Conservation (phyloP, 2,888 invertebrate genomes). For the Dascillus cervinus region DNA sequence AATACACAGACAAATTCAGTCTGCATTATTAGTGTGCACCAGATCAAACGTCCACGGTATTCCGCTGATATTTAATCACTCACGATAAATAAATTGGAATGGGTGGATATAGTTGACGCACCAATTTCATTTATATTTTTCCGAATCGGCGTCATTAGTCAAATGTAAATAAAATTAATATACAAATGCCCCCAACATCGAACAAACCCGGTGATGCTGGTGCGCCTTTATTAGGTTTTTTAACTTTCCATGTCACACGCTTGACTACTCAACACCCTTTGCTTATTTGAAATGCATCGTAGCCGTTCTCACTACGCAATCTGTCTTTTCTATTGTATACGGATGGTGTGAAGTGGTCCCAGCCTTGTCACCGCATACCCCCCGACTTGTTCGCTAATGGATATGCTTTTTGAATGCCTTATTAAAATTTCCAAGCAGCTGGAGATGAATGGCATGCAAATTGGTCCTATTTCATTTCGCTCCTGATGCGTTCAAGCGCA, state of each 20-base stretch:
- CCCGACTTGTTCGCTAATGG: conserved; percentile 27
- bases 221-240: conserved; percentile 14
- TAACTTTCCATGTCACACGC: conserved; percentile 15
- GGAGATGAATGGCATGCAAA: conserved; percentile 45
- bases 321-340: conserved; percentile 13
- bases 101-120: too few species aligned
- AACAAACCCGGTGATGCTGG: conserved; percentile 13
- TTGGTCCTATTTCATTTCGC: conserved; percentile 35
- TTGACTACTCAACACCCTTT: conserved; percentile 16
- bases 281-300: conserved; percentile 11
- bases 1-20: conserved; percentile 20
- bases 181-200: conserved; percentile 13
- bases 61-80: too few species aligned
- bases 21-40: conserved; percentile 10
- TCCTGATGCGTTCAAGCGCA: conserved; percentile 26
- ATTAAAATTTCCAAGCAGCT: conserved; percentile 48
- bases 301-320: conserved; percentile 14
- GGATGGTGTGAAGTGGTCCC: conserved; percentile 15
- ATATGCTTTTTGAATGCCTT: conserved; percentile 41
- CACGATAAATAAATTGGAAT: too few species aligned
- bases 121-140: too few species aligned
- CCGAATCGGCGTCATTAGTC: too few species aligned
- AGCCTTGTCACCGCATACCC: conserved; percentile 14
- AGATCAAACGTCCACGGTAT: conserved; percentile 13
- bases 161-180: too few species aligned